Evolutionary conservation across 1,140 invertebrate genomes (phyloP).

Genomic region (Rhagoletis pomonella): DNA sequence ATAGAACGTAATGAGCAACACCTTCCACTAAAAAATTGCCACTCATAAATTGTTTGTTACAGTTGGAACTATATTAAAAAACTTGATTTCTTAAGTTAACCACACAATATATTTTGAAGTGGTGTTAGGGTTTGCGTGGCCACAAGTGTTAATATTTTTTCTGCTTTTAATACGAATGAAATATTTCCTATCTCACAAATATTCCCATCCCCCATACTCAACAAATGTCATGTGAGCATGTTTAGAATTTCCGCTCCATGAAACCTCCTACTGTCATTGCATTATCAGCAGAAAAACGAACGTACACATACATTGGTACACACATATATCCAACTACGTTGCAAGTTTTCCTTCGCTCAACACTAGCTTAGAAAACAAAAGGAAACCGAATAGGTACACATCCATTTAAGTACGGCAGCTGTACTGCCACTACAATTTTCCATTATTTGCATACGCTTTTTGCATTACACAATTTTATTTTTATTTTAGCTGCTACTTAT

Average conservation of each 20-base stretch:
- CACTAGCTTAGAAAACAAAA: not conserved
- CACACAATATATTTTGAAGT: too few relatives aligned
- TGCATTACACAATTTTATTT: not conserved
- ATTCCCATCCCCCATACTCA: not conserved
- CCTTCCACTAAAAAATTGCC: too few relatives aligned
- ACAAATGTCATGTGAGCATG: not conserved
- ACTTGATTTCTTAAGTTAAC: too few relatives aligned
- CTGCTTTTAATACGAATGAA: too few relatives aligned
- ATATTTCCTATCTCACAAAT: too few relatives aligned
- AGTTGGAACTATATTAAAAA: too few relatives aligned
- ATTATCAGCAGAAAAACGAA: not conserved
- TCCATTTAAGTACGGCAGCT: not conserved
- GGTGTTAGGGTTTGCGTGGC: too few relatives aligned
- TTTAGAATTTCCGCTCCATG: constrained; percentile 15
- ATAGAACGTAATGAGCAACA: too few relatives aligned
- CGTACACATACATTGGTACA: too few relatives aligned
- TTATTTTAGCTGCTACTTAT: constrained; percentile 22
- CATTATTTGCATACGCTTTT: constrained; percentile 44
- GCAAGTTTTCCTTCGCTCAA: not conserved
- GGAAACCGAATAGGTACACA: not conserved
- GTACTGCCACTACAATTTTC: constrained; percentile 27
- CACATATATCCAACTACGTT: not conserved
- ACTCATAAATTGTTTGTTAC: too few relatives aligned
- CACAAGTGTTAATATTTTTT: too few relatives aligned
- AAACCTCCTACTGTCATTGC: constrained; percentile 31